Conservation (phyloP, 1,140 invertebrate genomes). For the Magallana gigas region DNA sequence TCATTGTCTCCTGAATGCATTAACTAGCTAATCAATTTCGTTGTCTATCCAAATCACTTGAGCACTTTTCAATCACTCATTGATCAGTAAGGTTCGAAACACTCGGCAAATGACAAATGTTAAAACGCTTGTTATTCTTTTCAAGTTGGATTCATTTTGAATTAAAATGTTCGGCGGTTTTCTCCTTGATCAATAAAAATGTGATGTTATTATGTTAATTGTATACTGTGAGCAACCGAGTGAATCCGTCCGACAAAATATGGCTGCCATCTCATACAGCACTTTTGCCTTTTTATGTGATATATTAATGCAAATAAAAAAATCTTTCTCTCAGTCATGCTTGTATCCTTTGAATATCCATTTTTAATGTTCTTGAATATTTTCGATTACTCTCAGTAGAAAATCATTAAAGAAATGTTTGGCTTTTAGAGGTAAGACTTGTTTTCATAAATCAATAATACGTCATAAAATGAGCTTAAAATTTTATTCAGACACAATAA, state of each 20-base stretch:
- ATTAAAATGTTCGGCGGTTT: slow-evolving; percentile 27
- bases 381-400: not conserved
- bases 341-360: slow-evolving; percentile 18
- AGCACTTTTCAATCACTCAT: slow-evolving; percentile 29
- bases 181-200: slow-evolving; percentile 29
- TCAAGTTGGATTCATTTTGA: slow-evolving; percentile 32
- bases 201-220: slow-evolving; percentile 30
- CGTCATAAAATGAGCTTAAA: not conserved
- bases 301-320: slow-evolving; percentile 33
- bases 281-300: slow-evolving; percentile 29
- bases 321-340: not conserved
- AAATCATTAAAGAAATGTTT: slow-evolving; percentile 15
- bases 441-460: slow-evolving; percentile 1
- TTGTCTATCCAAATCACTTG: slow-evolving; percentile 25
- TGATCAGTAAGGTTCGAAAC: slow-evolving; percentile 14
- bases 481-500: slow-evolving; percentile 10
- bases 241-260: slow-evolving; percentile 28
- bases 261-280: slow-evolving; percentile 34
- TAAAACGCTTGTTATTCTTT: slow-evolving; percentile 35
- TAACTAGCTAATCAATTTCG: slow-evolving; percentile 33
- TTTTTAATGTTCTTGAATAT: slow-evolving; percentile 31
- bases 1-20: slow-evolving; percentile 12
- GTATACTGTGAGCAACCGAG: slow-evolving; percentile 15
- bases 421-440: not conserved
- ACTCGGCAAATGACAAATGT: slow-evolving; percentile 33